A percentile compares a stretch with the other conserved stretches of the same genome.
Conservation (phyloP, 2,888 invertebrate species). For the Digitonthophagus gazella region DNA sequence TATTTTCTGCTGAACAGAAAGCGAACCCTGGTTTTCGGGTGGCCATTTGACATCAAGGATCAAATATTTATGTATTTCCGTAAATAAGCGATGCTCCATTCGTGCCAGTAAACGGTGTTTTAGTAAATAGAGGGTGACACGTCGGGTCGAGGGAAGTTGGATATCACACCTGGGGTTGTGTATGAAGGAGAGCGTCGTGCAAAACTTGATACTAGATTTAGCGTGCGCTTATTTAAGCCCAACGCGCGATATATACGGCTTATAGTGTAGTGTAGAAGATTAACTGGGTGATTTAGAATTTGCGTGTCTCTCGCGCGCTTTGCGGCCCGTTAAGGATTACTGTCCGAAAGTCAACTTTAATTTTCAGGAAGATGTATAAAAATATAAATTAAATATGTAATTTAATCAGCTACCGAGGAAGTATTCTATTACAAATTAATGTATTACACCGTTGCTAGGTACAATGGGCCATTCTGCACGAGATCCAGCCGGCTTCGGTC, state of each 20-base stretch:
- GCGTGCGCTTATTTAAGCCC: slow-evolving; percentile 19
- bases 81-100: no score
- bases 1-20: no score
- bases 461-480: neutral
- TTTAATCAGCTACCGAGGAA: neutral
- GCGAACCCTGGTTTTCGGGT: no score
- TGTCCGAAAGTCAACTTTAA: neutral
- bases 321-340: neutral
- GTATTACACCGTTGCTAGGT: neutral
- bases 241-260: slow-evolving; percentile 24
- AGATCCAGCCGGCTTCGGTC: neutral
- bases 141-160: neutral
- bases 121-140: neutral
- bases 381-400: neutral
- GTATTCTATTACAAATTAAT: neutral
- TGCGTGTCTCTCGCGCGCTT: neutral
- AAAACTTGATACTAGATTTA: slow-evolving; percentile 15
- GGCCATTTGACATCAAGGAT: neutral
- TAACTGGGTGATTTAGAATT: slow-evolving; percentile 27
- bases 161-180: slow-evolving; percentile 11
- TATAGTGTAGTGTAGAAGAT: slow-evolving; percentile 25
- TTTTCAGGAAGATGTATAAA: neutral
- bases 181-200: neutral
- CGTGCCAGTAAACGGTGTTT: neutral
- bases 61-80: neutral